Evolutionary conservation across 2,113 vertebrate species (phyloP).

Genomic region (Pteruthius melanotis): DNA sequence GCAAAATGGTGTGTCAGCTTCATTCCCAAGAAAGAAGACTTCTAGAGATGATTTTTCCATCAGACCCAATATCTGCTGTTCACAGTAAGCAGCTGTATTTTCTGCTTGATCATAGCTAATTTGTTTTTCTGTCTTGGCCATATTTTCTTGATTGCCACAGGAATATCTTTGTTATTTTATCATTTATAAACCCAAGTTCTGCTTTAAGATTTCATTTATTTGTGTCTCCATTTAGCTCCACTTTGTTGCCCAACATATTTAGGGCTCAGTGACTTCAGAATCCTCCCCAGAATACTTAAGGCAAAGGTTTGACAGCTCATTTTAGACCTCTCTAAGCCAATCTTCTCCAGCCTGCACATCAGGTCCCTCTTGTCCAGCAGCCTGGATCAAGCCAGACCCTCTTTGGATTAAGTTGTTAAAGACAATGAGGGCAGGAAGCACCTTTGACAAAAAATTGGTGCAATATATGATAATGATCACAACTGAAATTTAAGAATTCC

Average conservation of each 20-base stretch:
- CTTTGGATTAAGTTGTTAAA: not conserved
- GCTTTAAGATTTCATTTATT: not conserved
- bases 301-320: conserved; percentile 9
- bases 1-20: not conserved
- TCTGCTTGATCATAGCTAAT: not conserved
- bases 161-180: not conserved
- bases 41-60: not conserved
- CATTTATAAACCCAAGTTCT: not conserved
- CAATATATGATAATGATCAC: not conserved
- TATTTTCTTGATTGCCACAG: not conserved
- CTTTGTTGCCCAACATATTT: accelerated
- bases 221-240: not conserved
- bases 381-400: not conserved
- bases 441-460: not conserved
- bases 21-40: not conserved
- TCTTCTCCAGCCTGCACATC: not conserved
- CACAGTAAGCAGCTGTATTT: not conserved
- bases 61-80: not conserved
- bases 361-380: not conserved
- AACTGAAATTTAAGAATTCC: not conserved
- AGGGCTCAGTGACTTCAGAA: not conserved
- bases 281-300: not conserved
- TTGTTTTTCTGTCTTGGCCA: not conserved
- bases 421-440: accelerated
- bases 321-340: not conserved